Evolutionary conservation across 2,888 invertebrate genomes (phyloP).

Genomic region (Osedax fenrisi): DNA sequence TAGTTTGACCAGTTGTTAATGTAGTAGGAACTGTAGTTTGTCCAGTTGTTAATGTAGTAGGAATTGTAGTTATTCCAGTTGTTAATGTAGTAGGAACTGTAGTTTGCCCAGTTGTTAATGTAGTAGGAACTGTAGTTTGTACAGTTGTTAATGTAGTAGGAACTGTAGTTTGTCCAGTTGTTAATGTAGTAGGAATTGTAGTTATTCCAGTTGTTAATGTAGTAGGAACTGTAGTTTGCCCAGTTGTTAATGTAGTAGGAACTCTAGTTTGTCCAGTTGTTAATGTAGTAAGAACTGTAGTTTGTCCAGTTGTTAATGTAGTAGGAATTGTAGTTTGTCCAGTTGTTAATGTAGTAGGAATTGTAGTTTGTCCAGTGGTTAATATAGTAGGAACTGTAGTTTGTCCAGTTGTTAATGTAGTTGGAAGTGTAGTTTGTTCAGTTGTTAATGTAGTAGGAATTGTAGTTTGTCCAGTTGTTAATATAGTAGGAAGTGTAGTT

Average conservation of each 20-base stretch:
- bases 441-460: neutral
- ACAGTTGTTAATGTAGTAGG: neutral
- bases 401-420: neutral
- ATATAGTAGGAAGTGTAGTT: neutral
- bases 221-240: neutral
- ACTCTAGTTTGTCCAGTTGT: neutral
- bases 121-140: neutral
- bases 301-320: neutral
- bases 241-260: neutral
- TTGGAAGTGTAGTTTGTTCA: neutral
- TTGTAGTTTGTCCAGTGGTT: neutral
- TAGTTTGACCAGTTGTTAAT: neutral
- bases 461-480: neutral
- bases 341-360: neutral
- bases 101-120: neutral
- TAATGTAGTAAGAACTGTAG: too few relatives aligned
- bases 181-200: too few relatives aligned
- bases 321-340: neutral
- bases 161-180: neutral
- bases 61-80: neutral
- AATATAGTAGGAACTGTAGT: neutral
- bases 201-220: neutral
- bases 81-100: neutral
- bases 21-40: neutral
- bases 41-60: neutral